Evolutionary conservation across 2,113 vertebrate species (phyloP).

Genomic region (Hippocampus mohnikei): DNA sequence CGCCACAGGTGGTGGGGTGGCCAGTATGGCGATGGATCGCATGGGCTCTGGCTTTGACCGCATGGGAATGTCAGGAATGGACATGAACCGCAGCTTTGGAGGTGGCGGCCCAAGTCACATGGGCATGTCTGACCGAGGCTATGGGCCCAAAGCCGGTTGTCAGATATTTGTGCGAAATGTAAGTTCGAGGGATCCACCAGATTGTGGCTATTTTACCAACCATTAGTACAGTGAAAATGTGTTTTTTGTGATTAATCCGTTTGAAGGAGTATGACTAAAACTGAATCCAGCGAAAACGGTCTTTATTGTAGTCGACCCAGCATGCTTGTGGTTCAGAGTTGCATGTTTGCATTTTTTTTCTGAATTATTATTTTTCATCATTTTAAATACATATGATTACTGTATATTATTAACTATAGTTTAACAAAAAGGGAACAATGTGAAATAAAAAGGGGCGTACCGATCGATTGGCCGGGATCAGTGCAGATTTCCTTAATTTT

Average conservation of each 20-base stretch:
- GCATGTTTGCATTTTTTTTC: no score
- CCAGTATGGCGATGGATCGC: constrained; percentile 86
- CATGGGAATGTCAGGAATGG: constrained; percentile 84
- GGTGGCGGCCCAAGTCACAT: constrained; percentile 73
- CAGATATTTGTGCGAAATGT: constrained; percentile 99
- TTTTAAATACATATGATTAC: no score
- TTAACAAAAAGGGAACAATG: no score
- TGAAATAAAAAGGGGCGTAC: no score
- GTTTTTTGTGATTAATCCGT: not conserved
- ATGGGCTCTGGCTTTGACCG: constrained; percentile 88
- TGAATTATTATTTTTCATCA: no score
- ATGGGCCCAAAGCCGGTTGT: constrained; percentile 87
- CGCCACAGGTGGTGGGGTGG: constrained; percentile 80
- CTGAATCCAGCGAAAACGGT: not conserved
- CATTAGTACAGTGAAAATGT: not conserved
- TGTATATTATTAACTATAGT: no score
- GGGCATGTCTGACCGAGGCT: constrained; percentile 84
- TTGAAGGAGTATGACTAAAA: not conserved
- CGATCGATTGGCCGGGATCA: no score
- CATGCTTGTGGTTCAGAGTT: no score
- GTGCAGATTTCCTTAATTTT: no score
- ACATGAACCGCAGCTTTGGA: constrained; percentile 86
- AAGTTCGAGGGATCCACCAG: constrained; percentile 52
- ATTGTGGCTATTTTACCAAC: not conserved
- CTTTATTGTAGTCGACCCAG: no score